Evolutionary conservation across 35 echinoderm and acorn worm species (phyloP), one percentile per base, ranked within the genome.

Genomic region (Apostichopus californicus): DNA sequence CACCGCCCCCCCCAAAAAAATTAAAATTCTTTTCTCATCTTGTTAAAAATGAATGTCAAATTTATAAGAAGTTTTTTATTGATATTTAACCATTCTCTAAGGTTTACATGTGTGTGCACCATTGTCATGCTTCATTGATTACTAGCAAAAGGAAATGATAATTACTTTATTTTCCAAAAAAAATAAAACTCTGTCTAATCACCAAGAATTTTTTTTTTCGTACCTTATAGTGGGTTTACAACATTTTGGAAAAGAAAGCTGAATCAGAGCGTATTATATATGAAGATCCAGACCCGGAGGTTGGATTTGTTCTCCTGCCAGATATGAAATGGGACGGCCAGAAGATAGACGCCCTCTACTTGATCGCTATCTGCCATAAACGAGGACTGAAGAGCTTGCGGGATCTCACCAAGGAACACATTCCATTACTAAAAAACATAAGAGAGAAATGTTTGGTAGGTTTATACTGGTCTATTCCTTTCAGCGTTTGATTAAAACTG

Each of bases 281-380:
- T 92, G 97, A 99, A 92, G 97, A 99, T 92, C 54, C 93, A 11
- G 97, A 99, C 55, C 87, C 87, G 0, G 91, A 99, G 46, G 91
- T 77, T 54, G 97, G 97, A 57, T 99, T 96, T 92, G 90, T 99
- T 5, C 78, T 99, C 46, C 77, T 94, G 7, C 97, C 97, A 25
- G 97, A 99, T 65, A 96, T 99, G 95, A 99, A 99, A 78, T 99
- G 97, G 97, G 97, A 99, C 80, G 52, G 86, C 57, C 92, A 94
- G 55, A 91, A 99, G 11, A 68, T 83, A 26, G 88, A 93, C 2
- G 80, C 94, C 25, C 93, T 99, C 18, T 92, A 99, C 65, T 91
- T 99, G 13, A 92, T 96, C 8, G 97, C 93, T 18, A 99, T 99
- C 77, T 91, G 90, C 24, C 95, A 96, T 53, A 92, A 77, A 21